Percentiles rank a stretch among this genome's conserved stretches.
phyloP scores from a whole-genome alignment of 2,888 invertebrate species.

The Byasa hedistus region DNA sequence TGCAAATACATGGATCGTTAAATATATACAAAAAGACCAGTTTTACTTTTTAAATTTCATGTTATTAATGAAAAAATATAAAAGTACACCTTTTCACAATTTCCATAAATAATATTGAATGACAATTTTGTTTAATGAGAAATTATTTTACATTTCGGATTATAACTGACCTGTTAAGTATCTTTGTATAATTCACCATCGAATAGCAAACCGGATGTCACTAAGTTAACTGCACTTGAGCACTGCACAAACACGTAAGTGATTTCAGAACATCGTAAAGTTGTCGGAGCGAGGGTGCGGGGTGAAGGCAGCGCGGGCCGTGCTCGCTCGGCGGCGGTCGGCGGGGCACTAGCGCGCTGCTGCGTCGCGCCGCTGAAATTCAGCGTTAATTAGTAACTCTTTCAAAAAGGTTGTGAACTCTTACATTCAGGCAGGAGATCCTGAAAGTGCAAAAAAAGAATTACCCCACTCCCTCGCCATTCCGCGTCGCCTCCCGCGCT shows the following conservation, averaged over 20 bases:
- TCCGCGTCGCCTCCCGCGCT: background rate
- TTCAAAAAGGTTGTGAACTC: constrained; percentile 16
- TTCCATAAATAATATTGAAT: too few species aligned
- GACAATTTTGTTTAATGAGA: too few species aligned
- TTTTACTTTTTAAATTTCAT: too few species aligned
- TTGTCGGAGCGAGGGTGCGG: background rate
- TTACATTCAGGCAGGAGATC: constrained; percentile 13
- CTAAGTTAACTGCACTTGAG: too few species aligned
- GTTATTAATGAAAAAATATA: too few species aligned
- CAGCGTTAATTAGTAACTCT: constrained; percentile 18
- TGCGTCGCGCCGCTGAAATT: constrained; percentile 2
- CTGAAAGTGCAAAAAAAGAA: background rate
- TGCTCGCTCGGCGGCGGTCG: constrained; percentile 10
- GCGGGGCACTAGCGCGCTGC: constrained; percentile 6
- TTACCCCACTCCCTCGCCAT: background rate
- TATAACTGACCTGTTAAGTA: too few species aligned
- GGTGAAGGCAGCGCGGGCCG: background rate
- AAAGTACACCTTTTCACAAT: too few species aligned
- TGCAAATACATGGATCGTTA: too few species aligned
- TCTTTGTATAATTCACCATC: too few species aligned
- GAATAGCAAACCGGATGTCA: too few species aligned
- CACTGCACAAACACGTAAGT: constrained; percentile 7
- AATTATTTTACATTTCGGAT: too few species aligned
- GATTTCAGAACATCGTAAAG: background rate
- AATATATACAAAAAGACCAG: too few species aligned